A percentile compares a stretch with the other conserved stretches of the same genome.
Evolutionary conservation across 2,113 vertebrate species (phyloP).

Genomic region (Phrynosoma blainvillii): DNA sequence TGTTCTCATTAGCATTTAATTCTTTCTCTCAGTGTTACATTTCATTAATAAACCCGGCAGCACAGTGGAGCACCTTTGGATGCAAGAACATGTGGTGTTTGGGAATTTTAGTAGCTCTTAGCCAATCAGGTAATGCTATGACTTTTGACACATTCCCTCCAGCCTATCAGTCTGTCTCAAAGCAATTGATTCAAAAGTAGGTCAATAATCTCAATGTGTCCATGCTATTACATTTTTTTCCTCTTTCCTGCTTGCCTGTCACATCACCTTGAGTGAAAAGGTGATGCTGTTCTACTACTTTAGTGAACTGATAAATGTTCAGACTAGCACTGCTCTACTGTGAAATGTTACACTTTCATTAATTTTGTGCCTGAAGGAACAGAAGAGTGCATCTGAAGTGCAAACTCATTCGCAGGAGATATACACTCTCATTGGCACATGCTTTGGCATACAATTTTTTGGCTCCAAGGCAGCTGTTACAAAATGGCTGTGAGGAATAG

Average conservation of each 20-base stretch:
- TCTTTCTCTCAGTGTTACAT: background rate
- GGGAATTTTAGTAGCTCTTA: background rate
- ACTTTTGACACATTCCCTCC: accelerated
- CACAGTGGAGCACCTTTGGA: background rate
- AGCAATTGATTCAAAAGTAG: background rate
- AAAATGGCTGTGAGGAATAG: background rate
- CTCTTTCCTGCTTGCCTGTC: background rate
- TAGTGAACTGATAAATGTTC: conserved; percentile 16
- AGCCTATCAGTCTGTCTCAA: background rate
- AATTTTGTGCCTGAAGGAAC: background rate
- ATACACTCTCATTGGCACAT: background rate
- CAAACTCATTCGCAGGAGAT: accelerated
- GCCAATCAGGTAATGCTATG: background rate
- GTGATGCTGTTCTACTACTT: background rate
- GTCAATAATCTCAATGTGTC: accelerated
- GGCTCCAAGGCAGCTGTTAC: background rate
- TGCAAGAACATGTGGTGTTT: background rate
- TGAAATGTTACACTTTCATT: background rate
- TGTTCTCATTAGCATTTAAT: conserved; percentile 10
- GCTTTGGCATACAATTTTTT: background rate
- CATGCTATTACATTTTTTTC: background rate
- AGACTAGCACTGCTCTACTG: background rate
- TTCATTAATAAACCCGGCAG: conserved; percentile 20
- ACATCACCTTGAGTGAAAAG: conserved; percentile 15
- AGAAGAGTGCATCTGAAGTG: background rate